Percentiles rank a stretch among this genome's conserved stretches.
These are phyloP conservation scores for Sphecodes monilicornis DNA, from an alignment of 2,888 invertebrate species.

Conservation along the genomic window DNA sequence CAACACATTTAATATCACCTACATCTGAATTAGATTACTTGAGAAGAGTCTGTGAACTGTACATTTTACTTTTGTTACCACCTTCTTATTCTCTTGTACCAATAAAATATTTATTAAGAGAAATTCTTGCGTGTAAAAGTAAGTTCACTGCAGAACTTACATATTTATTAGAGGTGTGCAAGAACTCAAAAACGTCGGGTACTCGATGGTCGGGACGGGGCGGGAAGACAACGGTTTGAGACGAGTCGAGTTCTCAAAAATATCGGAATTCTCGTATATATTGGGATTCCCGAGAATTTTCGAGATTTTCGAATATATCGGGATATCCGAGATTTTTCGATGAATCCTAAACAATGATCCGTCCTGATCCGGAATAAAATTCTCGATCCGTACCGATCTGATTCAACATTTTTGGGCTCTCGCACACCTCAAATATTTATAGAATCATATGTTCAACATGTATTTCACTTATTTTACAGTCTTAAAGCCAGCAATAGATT, in stretches of 20 bases:
- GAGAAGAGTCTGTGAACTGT: constrained; percentile 92
- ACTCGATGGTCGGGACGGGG: not conserved
- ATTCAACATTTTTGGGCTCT: too few species aligned
- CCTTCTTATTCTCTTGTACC: constrained; percentile 92
- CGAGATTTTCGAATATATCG: too few species aligned
- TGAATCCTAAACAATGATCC: too few species aligned
- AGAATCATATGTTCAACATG: not conserved
- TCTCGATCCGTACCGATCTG: too few species aligned
- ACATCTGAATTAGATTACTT: constrained; percentile 93
- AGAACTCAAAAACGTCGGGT: not conserved
- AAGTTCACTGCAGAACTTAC: constrained; percentile 73
- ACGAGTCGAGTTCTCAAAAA: too few species aligned
- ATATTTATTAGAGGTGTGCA: not conserved
- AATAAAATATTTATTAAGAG: constrained; percentile 91
- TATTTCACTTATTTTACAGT: constrained; percentile 85
- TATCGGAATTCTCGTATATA: too few species aligned
- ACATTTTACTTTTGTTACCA: constrained; percentile 93
- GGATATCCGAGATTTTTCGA: too few species aligned
- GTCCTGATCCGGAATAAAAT: too few species aligned
- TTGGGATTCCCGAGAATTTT: too few species aligned
- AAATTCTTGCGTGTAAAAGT: constrained; percentile 94
- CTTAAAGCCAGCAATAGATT: constrained; percentile 92
- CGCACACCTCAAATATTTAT: not conserved
- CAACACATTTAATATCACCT: constrained; percentile 90
- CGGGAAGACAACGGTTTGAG: too few species aligned